Evolutionary conservation across 2,888 invertebrate species (phyloP), one percentile per base, ranked within the genome.

Genomic region (Drosophila nigricruria): DNA sequence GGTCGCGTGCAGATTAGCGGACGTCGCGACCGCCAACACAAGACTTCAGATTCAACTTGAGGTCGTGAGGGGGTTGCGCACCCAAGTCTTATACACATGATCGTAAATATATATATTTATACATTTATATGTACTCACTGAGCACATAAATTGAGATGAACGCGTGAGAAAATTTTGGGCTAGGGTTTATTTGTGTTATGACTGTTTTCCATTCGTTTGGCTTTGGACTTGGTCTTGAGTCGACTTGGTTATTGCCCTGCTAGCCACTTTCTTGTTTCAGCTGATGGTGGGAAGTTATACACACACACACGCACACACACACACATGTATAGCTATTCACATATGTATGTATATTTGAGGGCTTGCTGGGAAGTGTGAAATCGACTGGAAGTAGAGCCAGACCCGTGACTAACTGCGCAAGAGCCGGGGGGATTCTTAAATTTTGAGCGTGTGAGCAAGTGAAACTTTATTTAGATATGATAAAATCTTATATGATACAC

Each of bases 151-250:
- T 81, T 69, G 73, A 86, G 87, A 82, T 89, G 85, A 87, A 79
- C 81, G 84, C 89, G 88, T 88, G 90, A 85, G 88, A 90, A 87
- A 82, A 76, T 85, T 73, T 86, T 76, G 56, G 70, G 60, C 57
- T 75, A 65, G 69, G 70, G 71, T 56, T 68, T 62, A 64, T 58
- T 81, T 58, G 73, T 83, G 70, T 75, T 87, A 74, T 74, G 82
- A 79, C 59, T 54, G 66, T 66, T 61, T 73, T 67, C 45, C 74
- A 70, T 68, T 70, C 69, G 70, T 49, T 50, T 52, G 65, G 27
- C 59, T 50, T 75, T 70, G 54, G 27, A 50, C 58, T 65, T 63
- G 63, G 38, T 49, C 59, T 71, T 59, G 54, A 54, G 43, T 58
- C 43, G 70, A 47, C 52, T 70, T 76, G 76, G 73, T 60, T 72